Percentiles rank a stretch among this genome's conserved stretches.
These are phyloP conservation scores for Brachyptera risi DNA, from an alignment of 2,888 invertebrate genomes.

Conservation along the genomic window DNA sequence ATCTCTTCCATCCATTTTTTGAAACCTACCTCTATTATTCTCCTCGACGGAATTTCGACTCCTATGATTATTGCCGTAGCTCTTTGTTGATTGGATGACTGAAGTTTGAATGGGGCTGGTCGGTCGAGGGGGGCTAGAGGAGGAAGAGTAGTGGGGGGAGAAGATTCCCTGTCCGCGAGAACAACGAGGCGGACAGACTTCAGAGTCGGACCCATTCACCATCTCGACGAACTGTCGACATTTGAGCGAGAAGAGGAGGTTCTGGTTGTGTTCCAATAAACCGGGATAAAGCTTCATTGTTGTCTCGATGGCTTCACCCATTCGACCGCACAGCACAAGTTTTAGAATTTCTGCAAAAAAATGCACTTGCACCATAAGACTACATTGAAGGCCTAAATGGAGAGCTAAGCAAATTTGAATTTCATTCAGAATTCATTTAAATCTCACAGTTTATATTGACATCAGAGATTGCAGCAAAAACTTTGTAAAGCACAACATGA, in stretches of 20 bases:
- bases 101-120: constrained; percentile 46
- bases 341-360: constrained; percentile 77
- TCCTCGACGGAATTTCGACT: constrained; percentile 37
- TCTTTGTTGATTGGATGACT: constrained; percentile 76
- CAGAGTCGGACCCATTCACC: constrained; percentile 88
- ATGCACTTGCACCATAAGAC: constrained; percentile 2
- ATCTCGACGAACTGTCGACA: constrained; percentile 99
- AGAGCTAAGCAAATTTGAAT: background rate
- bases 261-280: constrained; percentile 85
- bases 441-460: too few species aligned
- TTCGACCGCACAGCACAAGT: constrained; percentile 85
- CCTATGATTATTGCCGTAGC: constrained; percentile 37
- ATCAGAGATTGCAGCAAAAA: too few species aligned
- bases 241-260: constrained; percentile 91
- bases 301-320: constrained; percentile 92
- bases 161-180: constrained; percentile 43
- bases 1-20: too few species aligned
- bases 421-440: too few species aligned
- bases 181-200: constrained; percentile 48
- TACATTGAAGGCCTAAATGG: background rate
- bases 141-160: constrained; percentile 35
- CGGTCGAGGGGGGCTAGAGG: constrained; percentile 36
- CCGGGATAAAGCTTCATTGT: constrained; percentile 89
- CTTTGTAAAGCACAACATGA: too few species aligned
- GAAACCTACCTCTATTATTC: constrained; percentile 18